Evolutionary conservation across 2,888 invertebrate genomes (phyloP), one percentile per base, ranked within the genome.

Genomic region (Nomada hirtipes): DNA sequence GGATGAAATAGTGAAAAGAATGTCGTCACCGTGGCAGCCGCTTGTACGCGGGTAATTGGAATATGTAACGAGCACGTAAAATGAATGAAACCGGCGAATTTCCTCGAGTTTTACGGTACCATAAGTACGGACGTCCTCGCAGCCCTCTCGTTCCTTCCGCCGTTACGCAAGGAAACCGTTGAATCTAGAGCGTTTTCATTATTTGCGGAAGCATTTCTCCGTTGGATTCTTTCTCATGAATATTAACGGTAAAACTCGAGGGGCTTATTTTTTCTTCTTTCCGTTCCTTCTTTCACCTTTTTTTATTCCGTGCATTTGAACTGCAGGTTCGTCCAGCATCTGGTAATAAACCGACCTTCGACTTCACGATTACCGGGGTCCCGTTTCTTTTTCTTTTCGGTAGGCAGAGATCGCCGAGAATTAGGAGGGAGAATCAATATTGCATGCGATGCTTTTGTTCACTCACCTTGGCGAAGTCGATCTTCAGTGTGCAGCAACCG

Each of bases 401-500:
- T 23, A 4, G 50, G 10, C 1, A 13, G 18, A 50, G 18, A 61
- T 13, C n/a, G 11, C 2, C 42, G 20, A 13, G 9, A 18, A 55
- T 53, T 15, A n/a, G 44, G 44, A 13, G 57, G 26, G 55, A 20
- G 60, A 78, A 80, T 80, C 15, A 23, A 60, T 50, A 20, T 20
- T 26, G 15, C 47, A 26, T 36, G 7, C 42, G 2, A 15, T 61
- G 42, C 2, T 53, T 44, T 65, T 26, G 4, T n/a, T 42, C 42
- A 80, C 88, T 88, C 94, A 99, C 99, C 98, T 99, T 99, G 76
- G 99, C 99, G 94, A 97, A 99, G 95, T 99, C 99, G 94, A 99
- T 99, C 96, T 99, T 99, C 92, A 99, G 95, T 86, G 99, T 99
- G 95, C 99, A 99, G 95, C 99, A 99, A 86, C 99, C 99, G 65